Evolutionary conservation across 2,113 vertebrate species (phyloP), one percentile per base, ranked within the genome.

Genomic region (Rallus limicola): DNA sequence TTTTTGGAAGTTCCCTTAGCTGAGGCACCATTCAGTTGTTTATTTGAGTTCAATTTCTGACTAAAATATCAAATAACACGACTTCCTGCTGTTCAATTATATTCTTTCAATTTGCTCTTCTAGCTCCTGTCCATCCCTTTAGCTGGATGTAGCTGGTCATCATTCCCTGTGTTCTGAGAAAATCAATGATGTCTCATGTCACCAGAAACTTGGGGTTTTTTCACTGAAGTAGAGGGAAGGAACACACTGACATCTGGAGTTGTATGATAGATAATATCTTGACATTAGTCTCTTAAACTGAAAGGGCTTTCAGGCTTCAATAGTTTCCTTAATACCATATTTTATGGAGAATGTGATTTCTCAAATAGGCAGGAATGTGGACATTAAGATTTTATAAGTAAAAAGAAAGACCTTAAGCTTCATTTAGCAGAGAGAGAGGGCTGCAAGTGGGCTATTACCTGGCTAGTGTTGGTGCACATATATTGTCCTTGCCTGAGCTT

Each of bases 281-380:
- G 59, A 62, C 31, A 46, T 64, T 76, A 80, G 36, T 46, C 56
- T 94, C 40, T 65, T 60, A 88, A 85, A 91, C 44, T 31, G 53
- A 95, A 79, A 85, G 28, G 58, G 13, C 50, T 94, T 82, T 94
- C 74, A 87, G 79, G 78, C 78, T 88, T 82, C 71, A 86, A 78
- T 62, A 63, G 55, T 69, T 77, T n/a, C 21, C 50, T 76, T 90
- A 88, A 96, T 90, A 53, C 40, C 28, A 9, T 69, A 38, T 93
- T 94, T 90, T 79, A 84, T 68, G 36, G 67, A 77, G 78, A 91
- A 65, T 80, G 6, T 42, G 63, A 62, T 88, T 72, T 13, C n/a
- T 69, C 68, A 63, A 31, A 74, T 42, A 77, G 85, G 29, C 26
- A 90, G 59, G 21, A 90, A 72, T 23, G 21, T 70, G 76, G 71